Evolutionary conservation across 1,140 invertebrate genomes (phyloP).

Genomic region (Branchinecta lynchi): DNA sequence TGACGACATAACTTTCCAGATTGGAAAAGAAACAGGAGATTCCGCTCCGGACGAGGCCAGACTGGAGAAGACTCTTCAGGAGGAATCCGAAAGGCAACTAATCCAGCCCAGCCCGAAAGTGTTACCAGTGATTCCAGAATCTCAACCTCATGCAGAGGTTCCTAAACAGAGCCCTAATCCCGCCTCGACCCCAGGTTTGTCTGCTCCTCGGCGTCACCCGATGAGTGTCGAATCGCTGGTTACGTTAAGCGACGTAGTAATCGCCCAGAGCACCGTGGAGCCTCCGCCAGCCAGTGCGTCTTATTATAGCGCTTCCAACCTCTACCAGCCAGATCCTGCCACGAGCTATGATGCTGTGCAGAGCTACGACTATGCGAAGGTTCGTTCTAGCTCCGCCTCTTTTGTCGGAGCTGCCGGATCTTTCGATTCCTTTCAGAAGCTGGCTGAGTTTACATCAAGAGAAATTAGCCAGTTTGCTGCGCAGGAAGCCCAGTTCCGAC

Average conservation of each 20-base stretch:
- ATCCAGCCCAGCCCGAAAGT: not conserved
- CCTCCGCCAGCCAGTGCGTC: not conserved
- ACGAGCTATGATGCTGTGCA: not conserved
- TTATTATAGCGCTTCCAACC: not conserved
- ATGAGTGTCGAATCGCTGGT: not conserved
- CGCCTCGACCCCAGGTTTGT: not conserved
- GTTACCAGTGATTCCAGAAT: not conserved
- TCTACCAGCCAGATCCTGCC: not conserved
- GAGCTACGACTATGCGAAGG: not conserved
- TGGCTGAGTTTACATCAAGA: not conserved
- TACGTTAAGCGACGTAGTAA: not conserved
- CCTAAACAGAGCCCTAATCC: not conserved
- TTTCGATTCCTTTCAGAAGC: conserved; percentile 10
- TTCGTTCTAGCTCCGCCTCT: not conserved
- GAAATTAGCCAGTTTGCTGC: not conserved
- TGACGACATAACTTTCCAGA: not conserved
- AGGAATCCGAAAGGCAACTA: not conserved
- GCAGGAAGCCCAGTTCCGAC: conserved; percentile 6
- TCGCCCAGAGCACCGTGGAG: not conserved
- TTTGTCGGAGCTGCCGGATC: not conserved
- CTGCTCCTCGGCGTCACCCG: not conserved
- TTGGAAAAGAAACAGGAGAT: not conserved
- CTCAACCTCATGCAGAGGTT: not conserved
- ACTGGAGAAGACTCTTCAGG: not conserved
- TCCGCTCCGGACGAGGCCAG: not conserved